Evolutionary conservation across 2,888 invertebrate species (phyloP).

Genomic region (Dryobotodes eremita): DNA sequence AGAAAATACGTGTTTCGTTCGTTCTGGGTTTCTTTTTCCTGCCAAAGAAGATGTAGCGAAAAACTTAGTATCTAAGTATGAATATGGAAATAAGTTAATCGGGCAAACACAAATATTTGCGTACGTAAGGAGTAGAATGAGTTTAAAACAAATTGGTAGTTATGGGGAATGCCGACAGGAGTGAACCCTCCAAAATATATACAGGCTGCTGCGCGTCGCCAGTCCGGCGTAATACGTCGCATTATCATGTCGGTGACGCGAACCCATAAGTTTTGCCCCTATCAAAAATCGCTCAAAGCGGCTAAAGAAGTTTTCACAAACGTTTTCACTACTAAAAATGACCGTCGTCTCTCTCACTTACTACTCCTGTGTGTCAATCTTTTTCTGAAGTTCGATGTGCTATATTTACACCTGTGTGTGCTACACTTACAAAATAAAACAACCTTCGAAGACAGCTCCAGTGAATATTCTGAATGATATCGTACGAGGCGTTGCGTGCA

Average conservation of each 20-base stretch:
- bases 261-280: no score
- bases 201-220: no score
- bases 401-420: not conserved
- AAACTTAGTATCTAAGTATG: no score
- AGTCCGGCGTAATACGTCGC: no score
- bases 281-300: no score
- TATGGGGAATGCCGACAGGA: no score
- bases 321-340: no score
- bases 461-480: slow-evolving; percentile 8
- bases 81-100: not conserved
- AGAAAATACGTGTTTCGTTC: not conserved
- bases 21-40: not conserved
- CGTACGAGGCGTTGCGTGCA: slow-evolving; percentile 39
- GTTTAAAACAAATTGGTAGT: not conserved
- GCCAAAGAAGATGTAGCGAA: not conserved
- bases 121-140: no score
- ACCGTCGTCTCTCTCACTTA: not conserved
- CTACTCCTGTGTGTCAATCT: not conserved
- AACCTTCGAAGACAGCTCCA: slow-evolving; percentile 3
- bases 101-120: not conserved
- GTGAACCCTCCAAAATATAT: no score
- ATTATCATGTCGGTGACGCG: no score
- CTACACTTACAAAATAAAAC: not conserved
- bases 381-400: not conserved
- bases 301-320: no score